Percentiles rank a stretch among this genome's conserved stretches.
Evolutionary conservation across 2,888 invertebrate genomes (phyloP).

Genomic region (Melipona bicolor): DNA sequence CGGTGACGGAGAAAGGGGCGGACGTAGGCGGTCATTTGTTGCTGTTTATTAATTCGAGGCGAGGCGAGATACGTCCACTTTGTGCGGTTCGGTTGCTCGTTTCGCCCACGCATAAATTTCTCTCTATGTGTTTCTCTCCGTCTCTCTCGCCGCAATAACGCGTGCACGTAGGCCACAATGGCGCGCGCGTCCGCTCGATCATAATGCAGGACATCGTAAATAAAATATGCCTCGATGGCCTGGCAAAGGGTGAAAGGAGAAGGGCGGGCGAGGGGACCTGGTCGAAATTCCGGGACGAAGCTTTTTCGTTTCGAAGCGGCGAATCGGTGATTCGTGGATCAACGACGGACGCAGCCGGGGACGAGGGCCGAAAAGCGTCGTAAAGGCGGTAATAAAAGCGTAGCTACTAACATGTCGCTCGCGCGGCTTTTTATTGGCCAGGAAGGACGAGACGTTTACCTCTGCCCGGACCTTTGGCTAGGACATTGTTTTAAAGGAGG

Average conservation of each 20-base stretch:
- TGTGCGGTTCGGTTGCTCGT: conserved; percentile 78
- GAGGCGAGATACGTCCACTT: conserved; percentile 80
- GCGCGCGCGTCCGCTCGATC: conserved; percentile 58
- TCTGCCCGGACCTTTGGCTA: conserved; percentile 4
- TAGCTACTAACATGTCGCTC: conserved; percentile 66
- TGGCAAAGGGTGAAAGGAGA: neutral
- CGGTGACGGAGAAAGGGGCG: conserved; percentile 75
- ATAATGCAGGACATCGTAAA: conserved; percentile 72
- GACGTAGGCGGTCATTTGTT: conserved; percentile 81
- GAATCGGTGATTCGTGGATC: conserved; percentile 47
- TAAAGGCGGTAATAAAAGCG: conserved; percentile 66
- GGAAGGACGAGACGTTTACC: conserved; percentile 38
- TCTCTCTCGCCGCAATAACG: conserved; percentile 48
- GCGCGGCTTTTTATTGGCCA: conserved; percentile 59
- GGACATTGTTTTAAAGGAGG: conserved; percentile 43
- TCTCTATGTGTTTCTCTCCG: conserved; percentile 54
- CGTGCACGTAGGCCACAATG: conserved; percentile 50
- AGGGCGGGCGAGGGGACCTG: conserved; percentile 3
- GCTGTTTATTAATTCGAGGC: conserved; percentile 82
- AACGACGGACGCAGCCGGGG: conserved; percentile 39
- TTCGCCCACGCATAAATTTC: conserved; percentile 77
- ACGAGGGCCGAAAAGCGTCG: conserved; percentile 51
- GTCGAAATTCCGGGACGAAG: conserved; percentile 63
- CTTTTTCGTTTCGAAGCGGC: conserved; percentile 52
- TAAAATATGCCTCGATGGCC: conserved; percentile 66